Evolutionary conservation across 1,140 invertebrate genomes (phyloP).

Genomic region (Orchestia grillus): DNA sequence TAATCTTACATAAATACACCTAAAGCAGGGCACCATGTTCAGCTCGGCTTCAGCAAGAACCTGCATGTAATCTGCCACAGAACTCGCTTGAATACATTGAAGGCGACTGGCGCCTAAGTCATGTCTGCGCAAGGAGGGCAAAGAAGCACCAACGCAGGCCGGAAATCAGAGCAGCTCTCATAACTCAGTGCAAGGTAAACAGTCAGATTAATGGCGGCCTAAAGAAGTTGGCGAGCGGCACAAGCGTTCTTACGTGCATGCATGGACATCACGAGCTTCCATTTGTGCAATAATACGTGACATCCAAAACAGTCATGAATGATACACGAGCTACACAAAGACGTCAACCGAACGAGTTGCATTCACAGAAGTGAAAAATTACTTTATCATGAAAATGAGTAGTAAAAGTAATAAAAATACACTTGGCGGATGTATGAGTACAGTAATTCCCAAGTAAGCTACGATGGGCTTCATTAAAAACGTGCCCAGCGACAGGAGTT

Average conservation of each 20-base stretch:
- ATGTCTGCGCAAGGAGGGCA: not conserved
- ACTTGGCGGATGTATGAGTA: no score
- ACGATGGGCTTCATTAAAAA: not conserved
- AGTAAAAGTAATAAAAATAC: not conserved
- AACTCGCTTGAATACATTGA: constrained; percentile 31
- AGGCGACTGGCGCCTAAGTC: not conserved
- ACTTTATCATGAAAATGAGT: not conserved
- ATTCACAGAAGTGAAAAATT: not conserved
- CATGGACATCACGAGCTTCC: not conserved
- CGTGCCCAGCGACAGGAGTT: not conserved
- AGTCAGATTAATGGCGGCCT: constrained; percentile 36
- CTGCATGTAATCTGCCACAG: not conserved
- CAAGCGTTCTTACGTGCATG: not conserved
- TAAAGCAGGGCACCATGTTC: not conserved
- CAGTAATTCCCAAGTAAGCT: not conserved
- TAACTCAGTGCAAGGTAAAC: constrained; percentile 44
- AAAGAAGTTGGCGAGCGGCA: constrained; percentile 29
- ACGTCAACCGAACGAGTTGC: not conserved
- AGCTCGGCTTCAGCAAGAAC: not conserved
- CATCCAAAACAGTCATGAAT: not conserved
- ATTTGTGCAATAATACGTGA: not conserved
- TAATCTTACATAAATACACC: not conserved
- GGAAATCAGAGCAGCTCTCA: constrained; percentile 25
- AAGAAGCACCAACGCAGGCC: constrained; percentile 17
- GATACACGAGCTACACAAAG: not conserved